A percentile compares a stretch with the other conserved stretches of the same genome.
Evolutionary conservation across 1,140 invertebrate genomes (phyloP).

Genomic region (Philotrypesis tridentata): DNA sequence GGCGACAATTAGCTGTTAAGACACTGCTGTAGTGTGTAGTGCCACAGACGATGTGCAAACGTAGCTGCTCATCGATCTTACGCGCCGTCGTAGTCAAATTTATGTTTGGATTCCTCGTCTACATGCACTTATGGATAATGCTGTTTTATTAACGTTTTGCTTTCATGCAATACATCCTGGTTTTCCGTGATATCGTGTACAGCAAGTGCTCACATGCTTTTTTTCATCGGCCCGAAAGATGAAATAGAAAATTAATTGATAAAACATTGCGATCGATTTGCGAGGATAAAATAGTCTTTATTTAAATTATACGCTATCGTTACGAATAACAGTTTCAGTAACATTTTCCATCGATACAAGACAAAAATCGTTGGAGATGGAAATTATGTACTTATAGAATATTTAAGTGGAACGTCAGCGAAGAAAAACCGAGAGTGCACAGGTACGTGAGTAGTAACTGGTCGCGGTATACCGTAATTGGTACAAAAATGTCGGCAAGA

Average conservation of each 20-base stretch:
- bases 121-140: not conserved
- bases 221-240: too few species aligned
- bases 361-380: too few species aligned
- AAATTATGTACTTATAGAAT: too few species aligned
- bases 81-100: not conserved
- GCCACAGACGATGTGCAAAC: not conserved
- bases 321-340: too few species aligned
- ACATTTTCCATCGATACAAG: too few species aligned
- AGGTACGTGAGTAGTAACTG: not conserved
- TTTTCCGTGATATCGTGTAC: not conserved
- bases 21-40: not conserved
- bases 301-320: too few species aligned
- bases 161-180: conserved; percentile 50
- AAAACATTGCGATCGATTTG: too few species aligned
- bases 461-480: conserved; percentile 54
- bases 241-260: too few species aligned
- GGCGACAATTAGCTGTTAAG: not conserved
- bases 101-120: conserved; percentile 27
- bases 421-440: not conserved
- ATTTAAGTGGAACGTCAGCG: not conserved
- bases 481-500: conserved; percentile 53
- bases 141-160: not conserved
- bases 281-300: too few species aligned
- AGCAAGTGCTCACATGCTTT: too few species aligned
- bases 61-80: conserved; percentile 8